Conservation (phyloP, 1,140 invertebrate genomes). For the Trachymyrmex cornetzi region DNA sequence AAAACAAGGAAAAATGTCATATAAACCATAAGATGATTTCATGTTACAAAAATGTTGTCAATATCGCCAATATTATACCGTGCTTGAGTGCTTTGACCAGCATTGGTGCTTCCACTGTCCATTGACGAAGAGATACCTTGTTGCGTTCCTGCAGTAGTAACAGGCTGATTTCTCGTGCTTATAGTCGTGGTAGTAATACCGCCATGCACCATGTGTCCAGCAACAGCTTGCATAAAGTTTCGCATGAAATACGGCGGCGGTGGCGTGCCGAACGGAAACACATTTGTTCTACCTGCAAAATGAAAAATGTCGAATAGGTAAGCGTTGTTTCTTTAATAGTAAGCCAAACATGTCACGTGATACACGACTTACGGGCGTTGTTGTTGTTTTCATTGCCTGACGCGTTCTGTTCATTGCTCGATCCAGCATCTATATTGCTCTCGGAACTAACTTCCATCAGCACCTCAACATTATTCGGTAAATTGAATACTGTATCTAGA, state of each 20-base stretch:
- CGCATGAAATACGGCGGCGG: conserved; percentile 87
- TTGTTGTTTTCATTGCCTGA: conserved; percentile 81
- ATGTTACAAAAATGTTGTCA: not conserved
- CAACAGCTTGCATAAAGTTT: conserved; percentile 89
- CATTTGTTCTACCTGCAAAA: conserved; percentile 65
- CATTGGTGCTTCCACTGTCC: conserved; percentile 75
- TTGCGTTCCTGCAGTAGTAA: conserved; percentile 56
- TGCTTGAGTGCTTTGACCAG: conserved; percentile 87
- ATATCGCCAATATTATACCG: conserved; percentile 73
- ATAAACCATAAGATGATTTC: not conserved
- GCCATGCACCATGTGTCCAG: conserved; percentile 78
- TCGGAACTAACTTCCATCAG: conserved; percentile 91
- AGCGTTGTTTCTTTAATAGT: not conserved
- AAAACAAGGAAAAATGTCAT: not conserved
- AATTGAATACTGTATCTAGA: conserved; percentile 83
- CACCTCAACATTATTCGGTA: conserved; percentile 88
- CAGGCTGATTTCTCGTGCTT: conserved; percentile 49
- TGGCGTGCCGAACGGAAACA: conserved; percentile 77
- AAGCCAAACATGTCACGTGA: not conserved
- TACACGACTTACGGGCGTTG: conserved; percentile 47
- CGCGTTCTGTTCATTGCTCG: conserved; percentile 79
- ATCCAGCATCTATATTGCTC: conserved; percentile 83
- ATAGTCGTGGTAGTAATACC: conserved; percentile 67
- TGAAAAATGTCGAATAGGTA: not conserved
- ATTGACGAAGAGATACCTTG: conserved; percentile 38